Evolutionary conservation across 1,140 invertebrate genomes (phyloP).

Genomic region (Plodia interpunctella): DNA sequence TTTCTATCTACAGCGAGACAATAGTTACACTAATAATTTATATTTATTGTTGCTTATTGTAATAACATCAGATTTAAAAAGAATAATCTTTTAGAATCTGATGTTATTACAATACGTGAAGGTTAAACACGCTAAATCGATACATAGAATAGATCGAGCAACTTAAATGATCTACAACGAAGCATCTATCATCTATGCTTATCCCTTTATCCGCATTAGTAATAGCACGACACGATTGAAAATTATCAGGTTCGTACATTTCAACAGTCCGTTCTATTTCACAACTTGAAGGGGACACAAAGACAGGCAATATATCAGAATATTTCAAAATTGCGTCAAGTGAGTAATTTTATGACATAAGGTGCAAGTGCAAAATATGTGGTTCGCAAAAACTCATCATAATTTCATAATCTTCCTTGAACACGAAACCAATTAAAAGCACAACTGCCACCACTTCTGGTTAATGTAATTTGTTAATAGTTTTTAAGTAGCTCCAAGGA

Average conservation of each 20-base stretch:
- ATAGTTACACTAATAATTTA: no score
- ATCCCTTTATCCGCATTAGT: no score
- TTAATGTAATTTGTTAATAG: not conserved
- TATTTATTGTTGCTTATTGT: no score
- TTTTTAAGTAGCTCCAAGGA: not conserved
- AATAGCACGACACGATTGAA: no score
- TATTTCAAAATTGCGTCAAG: not conserved
- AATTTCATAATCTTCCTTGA: constrained; percentile 6
- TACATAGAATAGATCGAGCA: no score
- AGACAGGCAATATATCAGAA: not conserved
- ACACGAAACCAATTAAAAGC: not conserved
- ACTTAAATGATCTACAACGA: no score
- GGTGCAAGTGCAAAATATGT: not conserved
- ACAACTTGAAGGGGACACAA: not conserved
- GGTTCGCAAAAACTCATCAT: constrained; percentile 1
- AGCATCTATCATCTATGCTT: no score
- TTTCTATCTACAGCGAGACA: no score
- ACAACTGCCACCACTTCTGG: not conserved
- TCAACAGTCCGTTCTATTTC: not conserved
- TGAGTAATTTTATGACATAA: constrained; percentile 6
- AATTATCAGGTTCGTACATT: not conserved
- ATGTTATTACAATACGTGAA: no score
- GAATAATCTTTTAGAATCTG: no score
- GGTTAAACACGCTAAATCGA: no score
- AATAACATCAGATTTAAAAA: no score